Evolutionary conservation across 1,140 invertebrate genomes (phyloP), one percentile per base, ranked within the genome.

Genomic region (Drosophila lacteicornis): DNA sequence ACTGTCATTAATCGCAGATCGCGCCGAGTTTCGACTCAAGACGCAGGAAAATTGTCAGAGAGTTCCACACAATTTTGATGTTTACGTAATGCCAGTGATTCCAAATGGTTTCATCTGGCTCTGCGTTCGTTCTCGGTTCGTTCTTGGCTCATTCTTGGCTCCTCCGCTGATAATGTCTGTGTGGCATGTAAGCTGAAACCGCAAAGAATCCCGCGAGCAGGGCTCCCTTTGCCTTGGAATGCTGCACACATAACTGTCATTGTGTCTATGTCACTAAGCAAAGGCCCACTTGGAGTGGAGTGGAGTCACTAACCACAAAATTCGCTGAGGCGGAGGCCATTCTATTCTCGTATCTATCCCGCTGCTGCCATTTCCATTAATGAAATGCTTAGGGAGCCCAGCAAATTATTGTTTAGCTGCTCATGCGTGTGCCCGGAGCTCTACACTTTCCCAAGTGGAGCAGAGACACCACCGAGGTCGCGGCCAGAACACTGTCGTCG

Each of bases 191-290:
- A 79, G 53, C 53, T 46, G 66, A 78, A 79, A 79, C 76, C 76
- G 75, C 76, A 79, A 79, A 68, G 47, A 70, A 70, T 68, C 17
- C 19, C 42, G 50, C 15, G 17, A 0, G 27, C 22, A 25, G 30
- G 43, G 12, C 36, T 67, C n/a, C 25, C 67, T 55, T 53, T 15
- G 51, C 27, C 45, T 50, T 53, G 69, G 50, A 73, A 88, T 75
- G 80, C 27, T 30, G 27, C 27, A 30, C 83, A 83, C 67, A 71
- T 83, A 87, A 87, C 83, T 88, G 83, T 88, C 80, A 87, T 78
- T 87, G 75, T 87, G 75, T 63, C 67, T 49, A 43, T 75, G 78
- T 80, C 73, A 84, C 77, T 75, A 75, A 73, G 57, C 65, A 68
- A 68, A 67, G 51, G 47, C 57, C 46, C 40, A 53, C n/a, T 60